Conservation (phyloP, 2,888 invertebrate genomes). For the Steinernema hermaphroditum region DNA sequence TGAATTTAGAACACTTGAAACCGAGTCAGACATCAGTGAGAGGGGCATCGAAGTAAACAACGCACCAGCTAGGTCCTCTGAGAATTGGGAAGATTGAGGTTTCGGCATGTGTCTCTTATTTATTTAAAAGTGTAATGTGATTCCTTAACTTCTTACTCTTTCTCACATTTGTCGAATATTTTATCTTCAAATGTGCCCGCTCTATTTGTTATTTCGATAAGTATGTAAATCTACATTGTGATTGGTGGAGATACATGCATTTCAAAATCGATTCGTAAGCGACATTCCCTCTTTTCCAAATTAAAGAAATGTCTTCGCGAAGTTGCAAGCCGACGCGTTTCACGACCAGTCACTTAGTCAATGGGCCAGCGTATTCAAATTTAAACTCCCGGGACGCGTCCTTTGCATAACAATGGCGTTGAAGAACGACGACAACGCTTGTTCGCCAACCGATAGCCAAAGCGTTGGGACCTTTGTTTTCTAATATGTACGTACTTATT, state of each 20-base stretch:
- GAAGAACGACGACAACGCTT: constrained; percentile 2
- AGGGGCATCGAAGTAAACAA: not conserved
- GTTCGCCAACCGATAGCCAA: not conserved
- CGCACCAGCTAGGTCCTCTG: constrained; percentile 3
- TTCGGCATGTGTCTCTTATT: constrained; percentile 17
- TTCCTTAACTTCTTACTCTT: not conserved
- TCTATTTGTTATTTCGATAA: no score
- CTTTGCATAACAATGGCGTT: constrained; percentile 24
- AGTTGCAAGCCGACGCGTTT: constrained; percentile 22
- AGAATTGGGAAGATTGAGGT: constrained; percentile 21
- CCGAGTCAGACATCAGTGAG: not conserved
- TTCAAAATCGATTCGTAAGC: constrained; percentile 14
- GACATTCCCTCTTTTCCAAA: constrained; percentile 13
- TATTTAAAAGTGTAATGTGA: not conserved
- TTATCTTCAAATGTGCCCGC: no score
- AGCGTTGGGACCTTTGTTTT: not conserved
- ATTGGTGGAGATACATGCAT: not conserved
- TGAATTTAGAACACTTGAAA: constrained; percentile 1
- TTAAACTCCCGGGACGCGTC: constrained; percentile 12
- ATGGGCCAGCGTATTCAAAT: constrained; percentile 19
- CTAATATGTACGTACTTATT: constrained; percentile 1
- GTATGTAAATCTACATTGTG: no score
- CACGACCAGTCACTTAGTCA: constrained; percentile 27
- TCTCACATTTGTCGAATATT: no score
- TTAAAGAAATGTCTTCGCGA: constrained; percentile 22